These are phyloP conservation scores for Acridotheres tristis DNA, from an alignment of 2,797 vertebrate genomes.

Conservation along the genomic window DNA sequence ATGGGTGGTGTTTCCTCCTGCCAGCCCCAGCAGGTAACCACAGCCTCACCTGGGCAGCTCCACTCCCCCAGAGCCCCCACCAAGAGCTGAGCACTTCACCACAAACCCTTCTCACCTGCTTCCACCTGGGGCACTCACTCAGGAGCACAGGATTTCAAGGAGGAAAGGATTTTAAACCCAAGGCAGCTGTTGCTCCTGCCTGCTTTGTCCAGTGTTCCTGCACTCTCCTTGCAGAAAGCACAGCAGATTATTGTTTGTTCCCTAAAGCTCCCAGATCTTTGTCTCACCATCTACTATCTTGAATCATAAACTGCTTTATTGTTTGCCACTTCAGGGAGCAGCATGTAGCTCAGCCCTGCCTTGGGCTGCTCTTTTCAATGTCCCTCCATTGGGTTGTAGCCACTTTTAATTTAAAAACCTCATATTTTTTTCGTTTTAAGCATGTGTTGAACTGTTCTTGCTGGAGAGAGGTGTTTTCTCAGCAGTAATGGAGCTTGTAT, in stretches of 20 bases:
- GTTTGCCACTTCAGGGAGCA: not conserved
- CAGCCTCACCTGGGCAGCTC: not conserved
- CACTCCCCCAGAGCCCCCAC: not conserved
- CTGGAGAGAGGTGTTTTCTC: not conserved
- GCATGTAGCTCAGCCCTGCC: not conserved
- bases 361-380: not conserved
- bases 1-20: fast-evolving
- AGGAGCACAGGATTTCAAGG: not conserved
- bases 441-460: not conserved
- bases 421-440: not conserved
- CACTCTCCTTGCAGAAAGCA: not conserved
- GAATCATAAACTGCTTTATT: not conserved
- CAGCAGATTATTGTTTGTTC: not conserved
- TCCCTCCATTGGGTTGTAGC: not conserved
- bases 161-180: not conserved
- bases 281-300: not conserved
- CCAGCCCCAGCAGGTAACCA: not conserved
- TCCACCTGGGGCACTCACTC: too few species aligned
- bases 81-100: not conserved
- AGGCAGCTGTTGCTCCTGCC: fast-evolving
- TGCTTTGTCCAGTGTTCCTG: fast-evolving
- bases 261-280: not conserved
- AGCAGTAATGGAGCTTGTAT: not conserved
- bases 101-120: not conserved
- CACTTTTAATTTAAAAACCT: not conserved